Evolutionary conservation across 2,797 vertebrate species (phyloP).

Genomic region (Myoxocephalus aenaeus): DNA sequence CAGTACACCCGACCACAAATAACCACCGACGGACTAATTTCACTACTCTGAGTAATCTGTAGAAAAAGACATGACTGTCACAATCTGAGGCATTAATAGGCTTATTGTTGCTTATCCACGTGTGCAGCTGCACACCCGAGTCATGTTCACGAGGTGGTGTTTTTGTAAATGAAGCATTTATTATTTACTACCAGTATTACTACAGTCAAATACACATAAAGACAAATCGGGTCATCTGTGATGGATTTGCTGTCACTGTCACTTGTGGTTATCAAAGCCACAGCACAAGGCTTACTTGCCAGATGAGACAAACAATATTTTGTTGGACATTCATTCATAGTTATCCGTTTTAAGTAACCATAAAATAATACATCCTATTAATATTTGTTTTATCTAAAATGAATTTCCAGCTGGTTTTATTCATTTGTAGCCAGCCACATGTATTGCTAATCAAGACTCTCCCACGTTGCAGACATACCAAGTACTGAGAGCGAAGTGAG

Average conservation of each 20-base stretch:
- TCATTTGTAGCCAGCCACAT: slow-evolving; percentile 17
- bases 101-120: slow-evolving; percentile 26
- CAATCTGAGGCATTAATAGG: slow-evolving; percentile 34
- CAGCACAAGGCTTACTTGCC: slow-evolving; percentile 3
- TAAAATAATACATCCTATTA: background rate
- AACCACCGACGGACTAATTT: slow-evolving; percentile 29
- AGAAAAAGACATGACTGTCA: slow-evolving; percentile 35
- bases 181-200: slow-evolving; percentile 6
- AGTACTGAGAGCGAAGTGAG: slow-evolving; percentile 46
- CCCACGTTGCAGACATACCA: slow-evolving; percentile 10
- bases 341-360: slow-evolving; percentile 15
- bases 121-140: slow-evolving; percentile 11
- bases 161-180: slow-evolving; percentile 12
- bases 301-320: slow-evolving; percentile 18
- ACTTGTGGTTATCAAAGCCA: slow-evolving; percentile 31
- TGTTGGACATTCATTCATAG: slow-evolving; percentile 26
- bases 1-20: slow-evolving; percentile 34
- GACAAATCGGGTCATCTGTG: slow-evolving; percentile 23
- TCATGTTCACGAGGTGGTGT: slow-evolving; percentile 1
- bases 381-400: background rate
- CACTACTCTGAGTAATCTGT: slow-evolving; percentile 35
- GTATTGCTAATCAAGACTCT: slow-evolving; percentile 29
- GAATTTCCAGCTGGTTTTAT: slow-evolving; percentile 1
- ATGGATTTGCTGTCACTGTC: slow-evolving; percentile 5
- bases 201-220: slow-evolving; percentile 11